Evolutionary conservation across 2,888 invertebrate genomes (phyloP).

Genomic region (Clunio marinus): DNA sequence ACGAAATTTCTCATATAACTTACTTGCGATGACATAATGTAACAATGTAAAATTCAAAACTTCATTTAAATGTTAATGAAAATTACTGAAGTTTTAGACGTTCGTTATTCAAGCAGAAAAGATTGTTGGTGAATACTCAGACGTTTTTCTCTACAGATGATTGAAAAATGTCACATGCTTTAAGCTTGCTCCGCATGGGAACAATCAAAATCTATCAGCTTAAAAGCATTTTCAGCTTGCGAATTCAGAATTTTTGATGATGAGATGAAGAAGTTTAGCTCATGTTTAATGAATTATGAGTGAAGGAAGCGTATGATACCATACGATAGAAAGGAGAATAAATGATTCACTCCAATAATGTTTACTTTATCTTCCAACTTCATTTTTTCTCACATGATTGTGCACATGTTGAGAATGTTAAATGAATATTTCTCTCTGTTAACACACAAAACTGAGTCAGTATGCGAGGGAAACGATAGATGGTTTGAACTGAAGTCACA

Average conservation of each 20-base stretch:
- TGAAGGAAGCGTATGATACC: too few relatives aligned
- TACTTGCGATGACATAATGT: neutral
- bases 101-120: neutral
- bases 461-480: too few relatives aligned
- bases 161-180: neutral
- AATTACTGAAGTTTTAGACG: too few relatives aligned
- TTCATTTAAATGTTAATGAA: slow-evolving; percentile 6
- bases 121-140: too few relatives aligned
- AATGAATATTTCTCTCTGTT: neutral
- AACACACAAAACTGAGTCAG: too few relatives aligned
- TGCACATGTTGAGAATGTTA: slow-evolving; percentile 28
- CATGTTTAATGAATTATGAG: neutral
- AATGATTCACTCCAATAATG: neutral
- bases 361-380: slow-evolving; percentile 7
- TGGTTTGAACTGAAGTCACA: too few relatives aligned
- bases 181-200: neutral
- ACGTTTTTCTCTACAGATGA: too few relatives aligned
- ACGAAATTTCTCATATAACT: neutral
- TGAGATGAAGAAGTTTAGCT: neutral
- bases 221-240: neutral
- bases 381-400: slow-evolving; percentile 21
- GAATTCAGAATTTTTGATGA: neutral
- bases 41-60: neutral
- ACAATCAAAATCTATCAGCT: neutral
- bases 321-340: neutral